Evolutionary conservation across 2,888 invertebrate genomes (phyloP), one percentile per base, ranked within the genome.

Genomic region (Macrophya alboannulata): DNA sequence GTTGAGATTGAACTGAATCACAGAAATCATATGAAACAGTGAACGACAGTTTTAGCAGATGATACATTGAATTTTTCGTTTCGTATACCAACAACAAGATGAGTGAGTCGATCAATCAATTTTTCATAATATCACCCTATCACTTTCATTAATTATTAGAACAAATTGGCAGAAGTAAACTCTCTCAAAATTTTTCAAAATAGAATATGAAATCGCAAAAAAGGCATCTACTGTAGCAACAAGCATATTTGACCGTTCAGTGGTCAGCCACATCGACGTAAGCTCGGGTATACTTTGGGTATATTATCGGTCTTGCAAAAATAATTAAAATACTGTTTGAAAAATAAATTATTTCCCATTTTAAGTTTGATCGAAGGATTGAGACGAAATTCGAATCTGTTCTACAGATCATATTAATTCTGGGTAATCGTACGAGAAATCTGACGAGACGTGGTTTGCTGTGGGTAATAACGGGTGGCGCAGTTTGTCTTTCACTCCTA

Each of bases 1-100:
- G 71, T 91, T 89, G 37, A 91, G 85, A 84, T 90, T 89, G 76
- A 89, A 90, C 91, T 91, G 81, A 37, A 9, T 3, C 12, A 68
- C 25, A 48, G 5, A 37, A 81, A 43, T 21, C 43, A 55, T 37
- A 10, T 1, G 45, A n/a, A 25, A 48, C 25, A 0, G 15, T n/a
- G 0, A 55, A 55, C 0, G 17, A 77, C 17, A 25, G 31, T 51
- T 25, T 51, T 51, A 31, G 9, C 48, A 15, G 76, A 51, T 17
- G 76, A 77, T 51, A 51, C 31, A 45, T 10, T 74, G 74, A 21
- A 25, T 74, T 8, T 15, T 15, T 74, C 25, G 10, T 31, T 25
- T 48, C 51, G 31, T 31, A 77, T 31, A 37, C 17, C 77, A 77
- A 31, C 40, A 21, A 51, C 77, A 55, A 55, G 43, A 51, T 43